Base-by-base conservation (phyloP, 2,113 vertebrate genomes). In the Sorex araneus region DNA sequence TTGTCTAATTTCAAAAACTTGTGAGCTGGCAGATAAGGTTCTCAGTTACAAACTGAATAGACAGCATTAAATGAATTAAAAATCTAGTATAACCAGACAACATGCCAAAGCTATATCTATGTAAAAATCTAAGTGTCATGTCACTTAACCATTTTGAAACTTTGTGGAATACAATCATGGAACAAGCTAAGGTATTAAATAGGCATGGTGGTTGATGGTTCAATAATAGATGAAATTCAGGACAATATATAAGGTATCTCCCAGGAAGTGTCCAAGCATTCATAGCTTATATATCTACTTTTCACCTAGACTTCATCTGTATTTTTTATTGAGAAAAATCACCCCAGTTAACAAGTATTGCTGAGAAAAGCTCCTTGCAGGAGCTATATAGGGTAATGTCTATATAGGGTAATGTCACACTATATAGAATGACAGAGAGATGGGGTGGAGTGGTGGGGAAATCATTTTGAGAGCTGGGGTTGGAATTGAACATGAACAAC, bases 1-100 rank as follows among this genome's bases (percentile, higher is more conserved):
- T 28, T 69, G 13, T 0, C 12, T 91, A 50, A 80, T 75, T 85
- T 85, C 45, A 84, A 95, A 75, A 87, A 32, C 2, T 57, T 79
- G 64, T 87, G 11, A 45, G 15, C 32, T 34, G 66, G 47, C 16
- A 19, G 63, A 21, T 86, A 45, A 88, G 34, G 1, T 82, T 25
- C 23, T 9, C 23, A 50, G 75, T 32, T 64, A 19, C 32, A 30
- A 84, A 16, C 7, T 89, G 75, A 93, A 71, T 21, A 77, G 67
- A 70, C 18, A 60, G 27, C 4, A 7, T 12, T 82, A 30, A 10
- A 75, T 2, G 7, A 34, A 28, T 76, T 64, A 64, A 15, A 60
- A 63, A 76, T 54, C 5, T 30, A 23, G 12, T 13, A 36, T 16
- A 63, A 47, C 7, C 69, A 86, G 50, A 27, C 13, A n/a, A 50